Base-by-base conservation (phyloP, 2,888 invertebrate genomes). In the Hypomecis atomaria region DNA sequence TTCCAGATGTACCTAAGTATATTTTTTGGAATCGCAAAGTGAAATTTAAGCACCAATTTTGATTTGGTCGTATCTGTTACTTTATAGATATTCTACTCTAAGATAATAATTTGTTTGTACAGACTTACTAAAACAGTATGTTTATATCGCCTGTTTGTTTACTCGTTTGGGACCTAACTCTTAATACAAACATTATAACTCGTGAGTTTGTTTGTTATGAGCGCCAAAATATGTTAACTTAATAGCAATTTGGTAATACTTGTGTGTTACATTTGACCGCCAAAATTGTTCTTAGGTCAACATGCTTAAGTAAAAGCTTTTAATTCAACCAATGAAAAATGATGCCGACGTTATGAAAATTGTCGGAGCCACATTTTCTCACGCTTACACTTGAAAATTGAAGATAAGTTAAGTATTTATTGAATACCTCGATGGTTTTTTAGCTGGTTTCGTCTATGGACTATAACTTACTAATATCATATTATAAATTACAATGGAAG, bases 171-270 rank as follows among this genome's bases (percentile, higher is more conserved):
- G 54, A 34, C 54, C 43, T 34, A 54, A 54, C 54, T 40, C 40
- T 7, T 54, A 54, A 54, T 42, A 11, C 11, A 54, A 54, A 54
- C 54, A 53, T 33, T 23, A 54, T 50, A 53, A 40, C 52, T 53
- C 33, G 40, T 42, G 33, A 40, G 52, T 40, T 53, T 53, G 52
- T 42, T 53, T 23, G 40, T 50, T 37, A 10, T n/a, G 34, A 37
- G 13, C 36, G 49, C 13, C 37, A 49, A 50, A 50, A 50, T 50
- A 48, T 50, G 49, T 50, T 50, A 37, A 50, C 9, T 37, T 50
- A 48, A 37, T 49, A 50, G 9, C 37, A 50, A 9, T 38, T 50
- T 37, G 7, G 48, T 34, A 4, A 6, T 36, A 48, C 37, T 11
- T 13, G 5, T 6, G 48, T 34, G 44, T 47, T 37, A 7, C 7